phyloP scores from a whole-genome alignment of 2,113 vertebrate genomes.

The Vireo altiloquus region DNA sequence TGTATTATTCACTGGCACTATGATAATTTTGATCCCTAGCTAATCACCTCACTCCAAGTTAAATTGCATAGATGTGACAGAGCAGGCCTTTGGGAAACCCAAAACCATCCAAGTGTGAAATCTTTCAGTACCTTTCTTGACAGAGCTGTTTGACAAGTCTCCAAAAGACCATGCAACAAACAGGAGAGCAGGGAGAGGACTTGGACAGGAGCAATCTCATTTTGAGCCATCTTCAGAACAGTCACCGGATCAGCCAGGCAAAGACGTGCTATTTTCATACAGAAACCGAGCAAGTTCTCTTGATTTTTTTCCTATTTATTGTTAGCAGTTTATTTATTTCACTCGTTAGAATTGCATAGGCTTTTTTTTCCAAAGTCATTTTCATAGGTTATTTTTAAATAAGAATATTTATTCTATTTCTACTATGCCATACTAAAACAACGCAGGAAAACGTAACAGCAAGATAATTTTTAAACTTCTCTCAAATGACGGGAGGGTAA shows the following conservation, averaged over 20 bases:
- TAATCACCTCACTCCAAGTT: not conserved
- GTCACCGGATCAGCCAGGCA: not conserved
- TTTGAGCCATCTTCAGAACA: not conserved
- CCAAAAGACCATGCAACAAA: not conserved
- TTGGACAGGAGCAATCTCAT: not conserved
- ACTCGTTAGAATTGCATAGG: not conserved
- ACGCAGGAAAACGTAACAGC: not conserved
- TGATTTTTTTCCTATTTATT: not conserved
- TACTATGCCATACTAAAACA: not conserved
- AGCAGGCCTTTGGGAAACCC: constrained; percentile 10
- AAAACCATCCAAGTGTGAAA: not conserved
- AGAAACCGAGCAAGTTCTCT: not conserved
- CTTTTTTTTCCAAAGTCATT: not conserved
- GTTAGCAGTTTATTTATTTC: not conserved
- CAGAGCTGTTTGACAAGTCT: not conserved
- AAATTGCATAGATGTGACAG: not conserved
- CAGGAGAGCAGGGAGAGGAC: not conserved
- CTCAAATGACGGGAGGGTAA: not conserved
- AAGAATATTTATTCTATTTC: not conserved
- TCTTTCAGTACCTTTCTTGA: not conserved
- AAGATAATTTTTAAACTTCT: not conserved
- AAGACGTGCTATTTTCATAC: not conserved
- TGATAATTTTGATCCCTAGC: not conserved
- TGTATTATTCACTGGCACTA: not conserved
- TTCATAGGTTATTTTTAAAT: not conserved